A percentile compares a stretch with the other conserved stretches of the same genome.
phyloP scores from a whole-genome alignment of 1,140 invertebrate species.

The Myzus persicae region DNA sequence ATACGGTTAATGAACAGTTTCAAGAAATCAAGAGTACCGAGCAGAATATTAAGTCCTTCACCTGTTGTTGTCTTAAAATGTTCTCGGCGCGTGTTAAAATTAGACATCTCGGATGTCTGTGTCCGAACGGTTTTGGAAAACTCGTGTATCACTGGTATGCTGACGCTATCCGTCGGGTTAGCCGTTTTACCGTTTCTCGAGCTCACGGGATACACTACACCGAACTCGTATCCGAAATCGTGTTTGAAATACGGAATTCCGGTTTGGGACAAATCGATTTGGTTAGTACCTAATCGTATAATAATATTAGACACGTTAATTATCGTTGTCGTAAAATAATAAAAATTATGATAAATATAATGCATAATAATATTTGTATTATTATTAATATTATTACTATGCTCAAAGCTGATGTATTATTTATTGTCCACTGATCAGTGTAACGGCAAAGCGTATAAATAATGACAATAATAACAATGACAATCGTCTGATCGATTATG shows the following conservation, averaged over 20 bases:
- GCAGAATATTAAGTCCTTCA: conserved; percentile 3
- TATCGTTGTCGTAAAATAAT: background rate
- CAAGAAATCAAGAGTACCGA: conserved; percentile 1
- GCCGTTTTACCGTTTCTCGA: conserved; percentile 66
- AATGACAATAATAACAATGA: background rate
- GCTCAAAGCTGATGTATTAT: background rate
- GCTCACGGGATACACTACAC: conserved; percentile 74
- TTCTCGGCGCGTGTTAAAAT: background rate
- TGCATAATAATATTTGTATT: background rate
- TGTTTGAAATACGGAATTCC: conserved; percentile 84
- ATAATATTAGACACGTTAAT: background rate
- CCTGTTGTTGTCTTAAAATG: conserved; percentile 20
- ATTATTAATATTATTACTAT: background rate
- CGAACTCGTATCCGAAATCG: conserved; percentile 84
- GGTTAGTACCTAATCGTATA: conserved; percentile 72
- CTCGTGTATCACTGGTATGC: conserved; percentile 39
- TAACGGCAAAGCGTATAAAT: background rate
- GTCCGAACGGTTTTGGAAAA: background rate
- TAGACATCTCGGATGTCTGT: background rate
- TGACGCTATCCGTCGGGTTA: conserved; percentile 58
- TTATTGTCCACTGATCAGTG: background rate
- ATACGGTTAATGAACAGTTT: background rate
- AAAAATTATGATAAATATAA: background rate
- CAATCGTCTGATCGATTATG: background rate
- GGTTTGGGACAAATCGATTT: conserved; percentile 75